Evolutionary conservation across 2,888 invertebrate species (phyloP), one percentile per base, ranked within the genome.

Genomic region (Spilosoma lubricipeda): DNA sequence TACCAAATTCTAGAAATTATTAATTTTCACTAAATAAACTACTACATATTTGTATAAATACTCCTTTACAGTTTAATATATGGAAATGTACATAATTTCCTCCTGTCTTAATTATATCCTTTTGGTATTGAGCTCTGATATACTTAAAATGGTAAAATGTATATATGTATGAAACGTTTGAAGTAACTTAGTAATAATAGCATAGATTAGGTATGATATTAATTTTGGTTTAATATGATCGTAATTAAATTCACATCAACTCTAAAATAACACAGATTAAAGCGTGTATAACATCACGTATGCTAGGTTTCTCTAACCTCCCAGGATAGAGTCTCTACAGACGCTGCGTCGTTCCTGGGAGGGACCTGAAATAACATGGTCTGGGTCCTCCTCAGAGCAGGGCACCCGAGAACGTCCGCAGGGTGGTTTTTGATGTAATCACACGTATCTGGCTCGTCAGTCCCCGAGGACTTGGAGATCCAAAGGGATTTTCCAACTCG

Each of bases 51-150:
- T 30, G 3, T 67, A 56, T 72, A 39, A 48, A 63, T 18, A 45
- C 3, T 13, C 68, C 42, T 59, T 68, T 64, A 70, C n/a, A 74
- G 33, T 67, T 73, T 48, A 66, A 72, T 20, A 63, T 30, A 45
- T 45, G 15, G 3, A 30, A 69, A 84, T 78, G 73, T 23, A 52
- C 52, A 52, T 78, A 84, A 84, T 82, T 76, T 84, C 77, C 77
- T 67, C 66, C 66, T 74, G 75, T 80, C 73, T 73, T 77, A 77
- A 79, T 83, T 56, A 45, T 36, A 75, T 73, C 73, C 65, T 77
- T 74, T 74, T 72, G 71, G 66, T 67, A 72, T 69, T 56, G 20
- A 52, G 65, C 33, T 66, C 45, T 27, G 66, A 18, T 39, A 56
- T 52, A 71, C n/a, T 71, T 48, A 52, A n/a, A 36, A 52, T 52